Evolutionary conservation across 2,113 vertebrate species (phyloP), one percentile per base, ranked within the genome.

Genomic region (Gopherus flavomarginatus): DNA sequence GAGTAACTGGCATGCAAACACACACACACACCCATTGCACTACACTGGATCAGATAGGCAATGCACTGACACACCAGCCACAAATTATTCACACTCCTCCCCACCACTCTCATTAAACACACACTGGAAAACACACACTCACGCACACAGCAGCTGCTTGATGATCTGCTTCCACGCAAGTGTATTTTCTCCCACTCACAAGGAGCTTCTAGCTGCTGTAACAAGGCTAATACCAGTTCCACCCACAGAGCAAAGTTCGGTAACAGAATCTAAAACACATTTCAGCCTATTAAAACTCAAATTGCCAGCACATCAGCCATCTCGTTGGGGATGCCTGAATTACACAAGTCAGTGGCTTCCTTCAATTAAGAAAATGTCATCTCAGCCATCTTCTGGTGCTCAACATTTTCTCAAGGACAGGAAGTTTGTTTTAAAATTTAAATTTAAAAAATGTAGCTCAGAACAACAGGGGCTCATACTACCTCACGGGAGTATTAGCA

Each of bases 191-290:
- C 53, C 78, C 65, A 54, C 11, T 89, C 94, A 97, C 95, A 86
- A 97, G 72, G 82, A 87, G 87, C 2, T 85, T 96, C 75, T 44
- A 57, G 89, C 57, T 90, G 92, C 95, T 92, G 53, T 93, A 95
- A 96, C 83, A 92, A 94, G 95, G 90, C 16, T 10, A 88, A 53
- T 85, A 52, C 65, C 1, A 3, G 88, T 93, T 88, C 86, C 91
- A 95, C 90, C 94, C 95, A 95, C 5, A 3, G 92, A 90, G 95
- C 91, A 88, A 95, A 96, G 95, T 94, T 94, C 94, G 80, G 91
- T 3, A 56, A 42, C n/a, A 83, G 69, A 94, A 87, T 59, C 27
- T 24, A 62, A 47, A 86, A 86, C 89, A 38, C 83, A 95, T 72
- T 19, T 85, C 62, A 44, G 42, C 12, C 56, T 90, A 91, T 96